Evolutionary conservation across 1,140 invertebrate genomes (phyloP).

Genomic region (Leptonema lineaticorne): DNA sequence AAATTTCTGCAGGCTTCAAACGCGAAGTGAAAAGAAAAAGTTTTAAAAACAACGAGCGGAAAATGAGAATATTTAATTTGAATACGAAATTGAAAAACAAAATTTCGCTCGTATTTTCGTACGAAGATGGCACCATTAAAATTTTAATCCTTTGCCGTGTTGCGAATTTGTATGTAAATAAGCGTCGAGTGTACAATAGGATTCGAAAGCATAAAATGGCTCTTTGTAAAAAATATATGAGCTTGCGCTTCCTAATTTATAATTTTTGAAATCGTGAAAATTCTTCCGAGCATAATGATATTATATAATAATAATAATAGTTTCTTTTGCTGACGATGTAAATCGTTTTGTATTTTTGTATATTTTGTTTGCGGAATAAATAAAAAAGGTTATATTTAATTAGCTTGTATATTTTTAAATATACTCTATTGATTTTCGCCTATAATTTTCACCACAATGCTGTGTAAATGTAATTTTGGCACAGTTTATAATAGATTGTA

Average conservation of each 20-base stretch:
- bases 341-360: no score
- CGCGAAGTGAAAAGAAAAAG: not conserved
- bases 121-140: constrained; percentile 16
- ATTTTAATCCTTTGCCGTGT: constrained; percentile 19
- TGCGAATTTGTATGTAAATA: constrained; percentile 19
- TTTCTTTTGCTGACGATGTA: no score
- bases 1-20: not conserved
- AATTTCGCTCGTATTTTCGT: constrained; percentile 15
- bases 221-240: constrained; percentile 2
- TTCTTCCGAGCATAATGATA: no score
- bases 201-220: constrained; percentile 4
- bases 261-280: not conserved
- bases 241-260: not conserved
- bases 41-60: constrained; percentile 12
- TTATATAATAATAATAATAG: no score
- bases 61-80: constrained; percentile 20
- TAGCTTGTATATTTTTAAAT: no score
- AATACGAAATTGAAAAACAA: constrained; percentile 17
- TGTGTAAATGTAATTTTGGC: no score
- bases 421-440: no score
- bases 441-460: no score
- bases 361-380: no score
- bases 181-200: constrained; percentile 4
- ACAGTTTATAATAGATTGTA: no score
- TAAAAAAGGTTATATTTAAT: no score